Conservation (phyloP, 2,888 invertebrate genomes). For the Chrysolina americana region DNA sequence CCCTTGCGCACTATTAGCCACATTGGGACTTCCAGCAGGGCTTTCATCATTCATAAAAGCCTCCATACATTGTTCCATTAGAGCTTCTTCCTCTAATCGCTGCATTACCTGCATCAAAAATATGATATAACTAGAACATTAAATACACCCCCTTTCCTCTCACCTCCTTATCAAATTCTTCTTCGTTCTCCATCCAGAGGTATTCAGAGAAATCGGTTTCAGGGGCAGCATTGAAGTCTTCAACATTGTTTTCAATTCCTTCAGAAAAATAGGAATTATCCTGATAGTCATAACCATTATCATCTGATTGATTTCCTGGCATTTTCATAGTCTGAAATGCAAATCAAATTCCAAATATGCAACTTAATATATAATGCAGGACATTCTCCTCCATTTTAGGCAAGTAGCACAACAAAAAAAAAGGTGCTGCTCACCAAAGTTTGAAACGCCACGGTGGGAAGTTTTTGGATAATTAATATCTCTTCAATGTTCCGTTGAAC, state of each 20-base stretch:
- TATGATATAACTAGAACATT: constrained; percentile 4
- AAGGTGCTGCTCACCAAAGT: constrained; percentile 40
- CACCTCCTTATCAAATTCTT: constrained; percentile 93
- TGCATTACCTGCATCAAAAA: constrained; percentile 79
- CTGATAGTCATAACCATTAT: constrained; percentile 64
- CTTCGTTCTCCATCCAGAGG: constrained; percentile 96
- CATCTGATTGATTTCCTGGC: constrained; percentile 63
- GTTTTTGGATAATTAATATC: not conserved
- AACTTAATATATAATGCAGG: constrained; percentile 44
- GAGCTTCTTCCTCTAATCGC: constrained; percentile 87
- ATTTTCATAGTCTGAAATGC: constrained; percentile 62
- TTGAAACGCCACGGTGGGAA: constrained; percentile 40
- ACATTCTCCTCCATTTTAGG: constrained; percentile 57
- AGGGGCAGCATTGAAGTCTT: constrained; percentile 69
- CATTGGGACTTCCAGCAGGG: constrained; percentile 41
- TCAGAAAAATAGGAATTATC: constrained; percentile 60
- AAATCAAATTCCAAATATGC: constrained; percentile 32
- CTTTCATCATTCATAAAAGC: constrained; percentile 85
- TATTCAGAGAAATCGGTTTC: constrained; percentile 90
- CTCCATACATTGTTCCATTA: constrained; percentile 90
- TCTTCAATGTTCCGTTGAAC: constrained; percentile 8
- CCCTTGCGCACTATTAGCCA: constrained; percentile 42
- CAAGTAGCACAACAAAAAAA: constrained; percentile 50
- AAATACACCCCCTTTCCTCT: constrained; percentile 31
- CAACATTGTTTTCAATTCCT: constrained; percentile 61